Base-by-base conservation (phyloP, 2,113 vertebrate species). In the Rhinoderma darwinii region DNA sequence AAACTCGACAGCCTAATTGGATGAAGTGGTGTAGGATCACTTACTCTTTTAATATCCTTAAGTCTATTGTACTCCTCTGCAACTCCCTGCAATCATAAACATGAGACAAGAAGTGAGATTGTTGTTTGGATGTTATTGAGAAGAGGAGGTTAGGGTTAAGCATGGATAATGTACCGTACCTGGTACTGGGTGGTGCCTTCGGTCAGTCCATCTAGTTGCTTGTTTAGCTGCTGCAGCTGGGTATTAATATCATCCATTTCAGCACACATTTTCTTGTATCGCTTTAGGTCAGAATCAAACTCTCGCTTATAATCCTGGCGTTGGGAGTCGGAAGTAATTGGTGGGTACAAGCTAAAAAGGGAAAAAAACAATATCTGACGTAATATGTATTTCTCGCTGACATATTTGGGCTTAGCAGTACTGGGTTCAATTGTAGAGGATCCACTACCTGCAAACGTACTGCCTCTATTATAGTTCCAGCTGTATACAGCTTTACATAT, bases 1-100 rank as follows among this genome's bases (percentile, higher is more conserved):
- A 47, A 47, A 47, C 30, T 63, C 5, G 18, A n/a, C 56, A 59
- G 22, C n/a, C 7, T 15, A 7, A 4, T 59, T 6, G 10, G 1
- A 59, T n/a, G 25, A n/a, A 51, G 17, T n/a, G 50, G 20, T 68
- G 15, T 1, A 39, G 20, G 37, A 10, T 0, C 61, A 89, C 95
- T 94, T 88, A 96, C 96, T 90, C 84, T 90, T 88, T 97, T 96
- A 0, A 95, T 89, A 39, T 94, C 94, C 90, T 96, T 97, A 63
- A 96, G 93, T 59, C 92, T 88, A 88, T 96, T 96, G 89, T 96
- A 96, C 61, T 97, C 95, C 83, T 96, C 96, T 0, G 95, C 95
- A 0, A 96, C 92, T 0, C 92, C 95, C 96, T 96, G 88, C 27
- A 9, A 88, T 79, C 61, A 83, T 17, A 61, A 51, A 0, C 43